Percentiles rank a stretch among this genome's conserved stretches.
These are phyloP conservation scores for Oophaga pumilio DNA, from an alignment of 2,113 vertebrate species.

Conservation along the genomic window DNA sequence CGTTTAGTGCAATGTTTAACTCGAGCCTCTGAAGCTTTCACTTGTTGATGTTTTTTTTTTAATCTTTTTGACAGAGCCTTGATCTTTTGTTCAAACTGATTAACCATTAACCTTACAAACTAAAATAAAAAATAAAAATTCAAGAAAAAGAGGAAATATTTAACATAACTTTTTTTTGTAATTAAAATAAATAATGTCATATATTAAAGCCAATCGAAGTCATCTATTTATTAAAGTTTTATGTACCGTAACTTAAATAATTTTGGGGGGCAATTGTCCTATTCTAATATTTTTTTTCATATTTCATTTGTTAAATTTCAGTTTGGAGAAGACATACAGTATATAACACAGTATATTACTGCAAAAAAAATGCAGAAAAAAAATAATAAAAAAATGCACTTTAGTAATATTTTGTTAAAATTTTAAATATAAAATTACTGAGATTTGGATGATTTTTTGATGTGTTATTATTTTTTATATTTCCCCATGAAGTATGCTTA, in stretches of 20 bases:
- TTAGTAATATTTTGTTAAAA: background rate
- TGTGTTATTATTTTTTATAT: background rate
- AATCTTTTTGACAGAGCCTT: slow-evolving; percentile 1
- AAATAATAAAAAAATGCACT: background rate
- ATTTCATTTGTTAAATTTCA: background rate
- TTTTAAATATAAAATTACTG: background rate
- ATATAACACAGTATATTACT: background rate
- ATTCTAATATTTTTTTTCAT: slow-evolving; percentile 15
- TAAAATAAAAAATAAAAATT: background rate
- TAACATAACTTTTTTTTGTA: background rate
- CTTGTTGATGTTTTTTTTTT: background rate
- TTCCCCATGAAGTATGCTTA: background rate
- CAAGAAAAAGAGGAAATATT: background rate
- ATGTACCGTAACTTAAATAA: background rate
- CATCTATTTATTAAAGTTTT: slow-evolving; percentile 3
- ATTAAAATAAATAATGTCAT: background rate
- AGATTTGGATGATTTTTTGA: background rate
- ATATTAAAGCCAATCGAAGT: background rate
- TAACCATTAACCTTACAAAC: background rate
- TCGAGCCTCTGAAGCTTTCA: slow-evolving; percentile 13
- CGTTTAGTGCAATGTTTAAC: slow-evolving; percentile 24
- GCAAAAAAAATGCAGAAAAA: background rate
- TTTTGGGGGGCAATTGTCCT: slow-evolving; percentile 8
- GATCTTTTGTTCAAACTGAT: background rate
- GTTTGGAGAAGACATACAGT: slow-evolving; percentile 20